Base-by-base conservation (phyloP, 1,140 invertebrate genomes). In the Drosophila kepulauana region DNA sequence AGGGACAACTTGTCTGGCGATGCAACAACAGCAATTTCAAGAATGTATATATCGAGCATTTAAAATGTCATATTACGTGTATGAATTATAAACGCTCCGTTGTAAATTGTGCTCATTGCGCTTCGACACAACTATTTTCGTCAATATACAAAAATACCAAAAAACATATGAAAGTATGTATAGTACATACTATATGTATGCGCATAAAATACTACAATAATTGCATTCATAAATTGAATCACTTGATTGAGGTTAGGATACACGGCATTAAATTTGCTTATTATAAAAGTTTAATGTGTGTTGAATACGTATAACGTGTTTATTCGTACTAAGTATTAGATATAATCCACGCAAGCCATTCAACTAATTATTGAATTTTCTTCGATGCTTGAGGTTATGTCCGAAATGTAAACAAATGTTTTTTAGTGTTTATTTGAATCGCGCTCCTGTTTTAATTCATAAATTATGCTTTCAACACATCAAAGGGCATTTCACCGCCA, bases 1-100 rank as follows among this genome's bases (percentile, higher is more conserved):
- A 84, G 82, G 82, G 81, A 64, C 82, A 84, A 75, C 62, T 49
- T 84, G 81, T 85, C 81, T 81, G 82, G 63, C 54, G 59, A 43
- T 65, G 52, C 73, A 71, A 65, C 52, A 35, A 65, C 52, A 35
- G 46, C 57, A 61, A 58, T 61, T 75, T 64, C 35, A 65, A 45
- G 59, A 38, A 71, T 57, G 38, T 58, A 70, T 58, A 45, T 71
- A 35, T 46, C 48, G 20, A 30, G 8, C 49, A 56, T 69, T 67
- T 48, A 48, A 46, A 62, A 30, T 69, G 49, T 52, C 35, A 41
- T 49, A 13, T 59, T 41, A 30, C 13, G 25, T 30, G 13, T 41
- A 51, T 48, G 49, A 64, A 58, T 58, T 25, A 25, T 25, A 25
- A 25, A 25, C 20, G 20, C 20, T 25, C 20, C 20, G 20, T 25